phyloP scores from a whole-genome alignment of 2,797 vertebrate genomes.

The Argya squamiceps region DNA sequence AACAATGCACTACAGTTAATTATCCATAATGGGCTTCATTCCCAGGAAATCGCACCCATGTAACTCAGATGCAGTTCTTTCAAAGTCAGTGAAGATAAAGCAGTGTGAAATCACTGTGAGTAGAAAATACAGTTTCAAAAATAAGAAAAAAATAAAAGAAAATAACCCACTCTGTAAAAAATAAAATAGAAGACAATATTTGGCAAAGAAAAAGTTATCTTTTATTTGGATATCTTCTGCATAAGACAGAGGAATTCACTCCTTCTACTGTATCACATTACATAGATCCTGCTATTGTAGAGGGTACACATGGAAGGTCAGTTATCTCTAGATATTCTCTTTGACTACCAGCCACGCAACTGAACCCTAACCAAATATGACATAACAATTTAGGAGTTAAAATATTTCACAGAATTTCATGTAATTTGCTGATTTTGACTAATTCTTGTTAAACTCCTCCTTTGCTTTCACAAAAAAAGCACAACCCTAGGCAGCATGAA shows the following conservation, averaged over 20 bases:
- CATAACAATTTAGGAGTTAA: background rate
- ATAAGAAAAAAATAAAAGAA: too few relatives aligned
- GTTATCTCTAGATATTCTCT: background rate
- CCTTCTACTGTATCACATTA: background rate
- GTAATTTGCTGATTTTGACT: background rate
- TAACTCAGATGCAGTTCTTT: background rate
- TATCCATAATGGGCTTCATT: background rate
- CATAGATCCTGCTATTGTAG: background rate
- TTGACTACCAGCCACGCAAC: background rate
- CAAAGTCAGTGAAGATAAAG: background rate
- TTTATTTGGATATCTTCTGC: background rate
- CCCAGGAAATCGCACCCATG: background rate
- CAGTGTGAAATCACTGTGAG: background rate
- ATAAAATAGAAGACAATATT: background rate
- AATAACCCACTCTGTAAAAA: rapidly evolving
- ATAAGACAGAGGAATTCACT: background rate
- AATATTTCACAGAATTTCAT: background rate
- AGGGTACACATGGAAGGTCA: background rate
- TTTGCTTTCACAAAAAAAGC: background rate
- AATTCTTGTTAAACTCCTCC: background rate
- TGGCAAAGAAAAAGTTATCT: background rate
- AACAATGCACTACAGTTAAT: slow-evolving; percentile 16
- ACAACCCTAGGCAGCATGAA: background rate
- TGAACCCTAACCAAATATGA: background rate
- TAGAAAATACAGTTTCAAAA: background rate